These are phyloP conservation scores for Sarcophaga peregrina DNA, from an alignment of 1,140 invertebrate species.

Conservation along the genomic window DNA sequence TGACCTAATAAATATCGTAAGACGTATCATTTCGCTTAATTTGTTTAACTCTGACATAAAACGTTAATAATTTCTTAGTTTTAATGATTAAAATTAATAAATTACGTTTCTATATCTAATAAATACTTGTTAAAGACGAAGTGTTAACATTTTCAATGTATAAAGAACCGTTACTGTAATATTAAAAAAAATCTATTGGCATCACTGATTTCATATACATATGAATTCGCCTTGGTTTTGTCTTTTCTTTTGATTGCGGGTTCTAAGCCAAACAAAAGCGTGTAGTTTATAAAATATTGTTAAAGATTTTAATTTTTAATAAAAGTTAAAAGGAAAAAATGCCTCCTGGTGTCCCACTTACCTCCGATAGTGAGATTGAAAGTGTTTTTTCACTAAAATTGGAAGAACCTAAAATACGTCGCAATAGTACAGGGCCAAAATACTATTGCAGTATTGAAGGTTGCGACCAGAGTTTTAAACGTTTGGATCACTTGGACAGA, in stretches of 20 bases:
- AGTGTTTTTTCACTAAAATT: slow-evolving; percentile 49
- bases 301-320: not conserved
- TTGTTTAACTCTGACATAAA: too few species aligned
- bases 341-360: slow-evolving; percentile 51
- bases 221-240: too few species aligned
- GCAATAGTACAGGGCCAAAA: slow-evolving; percentile 54
- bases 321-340: slow-evolving; percentile 49
- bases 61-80: too few species aligned
- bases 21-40: too few species aligned
- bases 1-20: too few species aligned
- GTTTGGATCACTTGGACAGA: slow-evolving; percentile 60
- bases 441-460: slow-evolving; percentile 54
- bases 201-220: not conserved
- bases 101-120: too few species aligned
- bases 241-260: not conserved
- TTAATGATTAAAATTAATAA: too few species aligned
- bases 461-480: slow-evolving; percentile 56
- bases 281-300: not conserved
- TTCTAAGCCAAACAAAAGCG: not conserved
- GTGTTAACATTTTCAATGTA: too few species aligned
- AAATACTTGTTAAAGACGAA: too few species aligned
- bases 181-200: not conserved
- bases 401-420: slow-evolving; percentile 46
- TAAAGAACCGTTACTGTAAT: too few species aligned
- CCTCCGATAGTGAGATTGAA: slow-evolving; percentile 62